These are phyloP conservation scores for Chlorops oryzae DNA, from an alignment of 1,140 invertebrate genomes.

Conservation along the genomic window DNA sequence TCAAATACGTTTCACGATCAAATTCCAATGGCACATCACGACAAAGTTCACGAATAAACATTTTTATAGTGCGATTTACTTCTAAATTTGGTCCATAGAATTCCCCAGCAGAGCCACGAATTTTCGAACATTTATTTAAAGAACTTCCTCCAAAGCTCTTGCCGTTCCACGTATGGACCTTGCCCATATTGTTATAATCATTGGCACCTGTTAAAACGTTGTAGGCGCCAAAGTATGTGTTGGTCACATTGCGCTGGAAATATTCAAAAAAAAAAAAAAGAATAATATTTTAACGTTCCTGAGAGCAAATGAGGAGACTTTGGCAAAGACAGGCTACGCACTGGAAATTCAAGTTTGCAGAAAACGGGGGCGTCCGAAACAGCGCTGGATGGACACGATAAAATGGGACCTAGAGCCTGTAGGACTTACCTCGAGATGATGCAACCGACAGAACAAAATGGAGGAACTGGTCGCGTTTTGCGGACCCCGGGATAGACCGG, in stretches of 20 bases:
- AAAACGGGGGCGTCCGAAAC: not conserved
- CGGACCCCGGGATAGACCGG: too few relatives aligned
- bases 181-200: conserved; percentile 48
- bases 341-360: too few relatives aligned
- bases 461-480: too few relatives aligned
- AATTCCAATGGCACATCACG: conserved; percentile 54
- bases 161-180: conserved; percentile 60
- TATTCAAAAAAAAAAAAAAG: too few relatives aligned
- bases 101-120: conserved; percentile 64
- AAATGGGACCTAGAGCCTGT: too few relatives aligned
- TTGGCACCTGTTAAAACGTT: not conserved
- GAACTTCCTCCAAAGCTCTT: conserved; percentile 53
- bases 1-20: conserved; percentile 46
- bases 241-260: not conserved
- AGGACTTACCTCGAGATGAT: too few relatives aligned
- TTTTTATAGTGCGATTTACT: conserved; percentile 51
- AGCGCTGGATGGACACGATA: not conserved
- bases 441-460: too few relatives aligned
- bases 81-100: conserved; percentile 59
- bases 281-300: too few relatives aligned
- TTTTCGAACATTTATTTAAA: conserved; percentile 50
- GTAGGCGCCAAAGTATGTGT: not conserved
- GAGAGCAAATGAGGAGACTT: too few relatives aligned
- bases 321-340: too few relatives aligned
- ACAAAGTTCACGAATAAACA: conserved; percentile 63